Percentiles rank a stretch among this genome's conserved stretches.
Conservation (phyloP, 2,113 vertebrate species). For the Oxyura jamaicensis region DNA sequence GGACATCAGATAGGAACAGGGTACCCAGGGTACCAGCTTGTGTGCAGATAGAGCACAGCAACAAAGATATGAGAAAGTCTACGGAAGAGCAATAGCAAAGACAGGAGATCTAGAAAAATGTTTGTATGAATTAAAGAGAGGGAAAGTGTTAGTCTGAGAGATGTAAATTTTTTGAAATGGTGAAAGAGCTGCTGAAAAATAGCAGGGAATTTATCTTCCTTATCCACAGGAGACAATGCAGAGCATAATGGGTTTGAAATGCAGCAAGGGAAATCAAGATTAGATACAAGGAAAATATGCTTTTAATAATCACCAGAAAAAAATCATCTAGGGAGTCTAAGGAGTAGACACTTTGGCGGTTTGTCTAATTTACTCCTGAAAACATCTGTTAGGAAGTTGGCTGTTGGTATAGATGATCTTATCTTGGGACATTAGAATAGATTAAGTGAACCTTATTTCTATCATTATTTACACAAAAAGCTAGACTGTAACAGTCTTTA, state of each 20-base stretch:
- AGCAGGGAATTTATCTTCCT: background rate
- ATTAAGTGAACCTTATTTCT: constrained; percentile 6
- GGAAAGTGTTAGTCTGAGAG: background rate
- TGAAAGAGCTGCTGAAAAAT: background rate
- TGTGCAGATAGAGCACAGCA: background rate
- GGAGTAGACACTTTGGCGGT: background rate
- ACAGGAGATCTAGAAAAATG: background rate
- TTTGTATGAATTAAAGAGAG: background rate
- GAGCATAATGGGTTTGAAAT: background rate
- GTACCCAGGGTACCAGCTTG: background rate
- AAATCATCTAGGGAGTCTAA: background rate
- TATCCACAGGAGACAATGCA: background rate
- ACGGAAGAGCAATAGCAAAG: background rate
- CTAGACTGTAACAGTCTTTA: background rate
- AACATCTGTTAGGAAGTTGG: constrained; percentile 47
- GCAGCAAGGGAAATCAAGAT: constrained; percentile 27
- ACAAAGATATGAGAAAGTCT: background rate
- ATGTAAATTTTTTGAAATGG: background rate
- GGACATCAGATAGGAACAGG: background rate
- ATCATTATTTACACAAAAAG: constrained; percentile 24
- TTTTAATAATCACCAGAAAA: background rate
- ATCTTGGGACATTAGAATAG: background rate
- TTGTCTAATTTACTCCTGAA: background rate
- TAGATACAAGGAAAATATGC: constrained; percentile 27
- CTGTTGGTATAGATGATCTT: background rate